Base-by-base conservation (phyloP, 2,113 vertebrate genomes). In the Cololabis saira region DNA sequence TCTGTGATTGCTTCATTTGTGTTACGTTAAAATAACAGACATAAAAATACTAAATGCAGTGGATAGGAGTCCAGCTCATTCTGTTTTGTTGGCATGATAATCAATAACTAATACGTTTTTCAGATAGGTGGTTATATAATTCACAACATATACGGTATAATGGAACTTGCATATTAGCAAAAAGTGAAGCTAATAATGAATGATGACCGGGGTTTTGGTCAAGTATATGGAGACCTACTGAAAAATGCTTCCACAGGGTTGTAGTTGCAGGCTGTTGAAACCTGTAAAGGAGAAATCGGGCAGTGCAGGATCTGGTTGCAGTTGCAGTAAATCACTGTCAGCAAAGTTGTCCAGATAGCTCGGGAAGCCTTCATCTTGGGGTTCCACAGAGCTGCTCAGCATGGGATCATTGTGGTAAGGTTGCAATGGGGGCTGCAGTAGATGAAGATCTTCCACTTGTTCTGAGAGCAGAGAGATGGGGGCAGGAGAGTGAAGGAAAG, bases 331-430 rank as follows among this genome's bases (percentile, higher is more conserved):
- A 8, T 50, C 55, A 13, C 12, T 2, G 12, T 57, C 48, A 40
- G 1, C 61, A 7, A 65, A 40, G 71, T 59, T 56, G 17, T 24
- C 65, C 12, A 78, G 2, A 61, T 49, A 75, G 14, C 56, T 42
- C 62, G 66, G 27, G 7, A 73, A 13, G 15, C 87, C 76, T 0
- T 65, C 58, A 0, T 65, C 84, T 17, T 42, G 24, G 11, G 9
- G 1, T 24, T 0, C 12, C 18, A 1, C 10, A 10, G 37, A 8
- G 18, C 9, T 48, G 68, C 62, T 68, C 50, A 87, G 44, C 87
- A 90, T 87, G 52, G 86, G 86, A 50, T 89, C 90, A 47, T 18
- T 3, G 14, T n/a, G n/a, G 57, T 17, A 56, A 0, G 42, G 3
- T n/a, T 83, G 77, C 61, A 64, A 37, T 9, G 48, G 21, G 13